A percentile compares a stretch with the other conserved stretches of the same genome.
phyloP scores from a whole-genome alignment of 2,797 vertebrate genomes.

The Onychomys leucogaster region DNA sequence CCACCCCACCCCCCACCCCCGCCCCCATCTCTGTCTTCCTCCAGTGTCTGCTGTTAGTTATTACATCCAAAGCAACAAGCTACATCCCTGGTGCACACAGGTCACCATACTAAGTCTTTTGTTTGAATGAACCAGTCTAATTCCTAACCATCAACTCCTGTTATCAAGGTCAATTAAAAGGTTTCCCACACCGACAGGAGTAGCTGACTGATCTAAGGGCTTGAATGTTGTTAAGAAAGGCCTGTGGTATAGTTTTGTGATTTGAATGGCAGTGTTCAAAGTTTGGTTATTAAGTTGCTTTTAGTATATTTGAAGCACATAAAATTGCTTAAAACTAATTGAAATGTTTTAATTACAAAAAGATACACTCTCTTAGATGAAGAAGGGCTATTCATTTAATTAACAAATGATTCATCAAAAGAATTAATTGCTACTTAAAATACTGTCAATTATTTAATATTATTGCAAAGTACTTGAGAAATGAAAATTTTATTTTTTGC shows the following conservation, averaged over 20 bases:
- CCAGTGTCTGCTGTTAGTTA: constrained; percentile 42
- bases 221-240: constrained; percentile 32
- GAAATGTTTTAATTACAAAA: constrained; percentile 73
- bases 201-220: constrained; percentile 20
- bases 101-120: not conserved
- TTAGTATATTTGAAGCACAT: constrained; percentile 57
- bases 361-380: constrained; percentile 58
- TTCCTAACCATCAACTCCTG: constrained; percentile 53
- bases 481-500: constrained; percentile 72
- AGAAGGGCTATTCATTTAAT: constrained; percentile 67
- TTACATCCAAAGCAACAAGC: not conserved
- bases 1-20: no score
- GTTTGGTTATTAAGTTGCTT: constrained; percentile 72
- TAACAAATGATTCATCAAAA: constrained; percentile 70
- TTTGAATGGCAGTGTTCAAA: constrained; percentile 58
- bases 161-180: constrained; percentile 51
- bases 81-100: not conserved
- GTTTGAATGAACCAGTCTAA: not conserved
- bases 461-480: constrained; percentile 68
- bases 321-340: constrained; percentile 64
- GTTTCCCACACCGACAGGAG: constrained; percentile 38
- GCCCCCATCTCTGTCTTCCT: no score
- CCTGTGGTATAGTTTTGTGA: constrained; percentile 60
- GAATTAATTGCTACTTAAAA: constrained; percentile 59
- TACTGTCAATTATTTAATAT: constrained; percentile 62